Base-by-base conservation (phyloP, 2,888 invertebrate genomes). In the Leucophora obtusa region DNA sequence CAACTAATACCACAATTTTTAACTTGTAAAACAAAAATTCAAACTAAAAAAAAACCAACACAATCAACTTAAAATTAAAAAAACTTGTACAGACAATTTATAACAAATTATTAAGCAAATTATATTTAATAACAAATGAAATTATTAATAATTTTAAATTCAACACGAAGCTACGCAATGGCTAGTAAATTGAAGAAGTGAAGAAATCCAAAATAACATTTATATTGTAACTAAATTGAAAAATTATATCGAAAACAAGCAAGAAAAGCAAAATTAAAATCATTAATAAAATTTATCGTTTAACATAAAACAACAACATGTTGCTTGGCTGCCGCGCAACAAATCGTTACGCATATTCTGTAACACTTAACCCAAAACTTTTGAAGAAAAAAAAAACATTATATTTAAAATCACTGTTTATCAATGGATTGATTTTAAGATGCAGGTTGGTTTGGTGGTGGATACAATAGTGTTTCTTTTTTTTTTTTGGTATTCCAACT, bases 91-190 rank as follows among this genome's bases (percentile, higher is more conserved):
- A 38, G 60, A 66, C 73, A 81, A 66, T 81, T 77, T 70, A 73
- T 17, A 81, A 58, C 77, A 77, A 81, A 81, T 81, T 81, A 70
- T 77, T 69, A 38, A 73, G 60, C 73, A 81, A 82, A 82, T 82
- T 79, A 82, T 60, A 54, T 72, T 79, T 79, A 79, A 75, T 74
- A 82, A 69, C 72, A 79, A 70, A 75, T 28, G 28, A 69, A 79
- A 66, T 82, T 82, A 65, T 72, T 68, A 53, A 75, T 75, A 63
- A 66, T 79, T 82, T 77, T 79, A 56, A 65, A 65, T 63, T 65
- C 65, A 43, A 71, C 54, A 43, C 50, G 60, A 75, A 62, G n/a
- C 62, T 68, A 79, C 59, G 69, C 74, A 79, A 75, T 24, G 24
- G 17, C 59, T 24, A 24, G 54, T 71, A 59, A 18, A 69, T 59